Evolutionary conservation across 2,888 invertebrate genomes (phyloP).

Genomic region (Ellobium chinense): DNA sequence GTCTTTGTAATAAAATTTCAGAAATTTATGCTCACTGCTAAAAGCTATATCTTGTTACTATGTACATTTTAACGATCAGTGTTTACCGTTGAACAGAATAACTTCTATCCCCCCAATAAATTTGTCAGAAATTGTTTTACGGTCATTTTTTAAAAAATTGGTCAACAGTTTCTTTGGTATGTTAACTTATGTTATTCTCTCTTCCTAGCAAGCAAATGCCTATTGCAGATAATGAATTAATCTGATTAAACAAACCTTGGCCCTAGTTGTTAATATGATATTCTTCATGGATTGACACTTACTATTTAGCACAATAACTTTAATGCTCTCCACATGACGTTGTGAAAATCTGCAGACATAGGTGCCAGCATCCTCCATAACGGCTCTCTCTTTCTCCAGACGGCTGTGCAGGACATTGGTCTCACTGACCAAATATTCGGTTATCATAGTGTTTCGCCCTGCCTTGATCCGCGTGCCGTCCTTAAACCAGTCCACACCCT

Average conservation of each 20-base stretch:
- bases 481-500: slow-evolving; percentile 64
- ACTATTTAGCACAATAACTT: slow-evolving; percentile 68
- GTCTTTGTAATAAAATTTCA: too few species aligned
- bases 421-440: slow-evolving; percentile 53
- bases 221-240: too few species aligned
- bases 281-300: slow-evolving; percentile 53
- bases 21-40: too few species aligned
- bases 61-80: too few species aligned
- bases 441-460: slow-evolving; percentile 51
- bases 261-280: not conserved
- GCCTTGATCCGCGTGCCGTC: slow-evolving; percentile 58
- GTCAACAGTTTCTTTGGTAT: too few species aligned
- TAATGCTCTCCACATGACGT: slow-evolving; percentile 60
- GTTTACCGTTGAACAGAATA: too few species aligned
- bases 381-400: slow-evolving; percentile 56
- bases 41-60: too few species aligned
- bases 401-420: slow-evolving; percentile 59
- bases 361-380: slow-evolving; percentile 64
- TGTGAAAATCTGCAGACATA: slow-evolving; percentile 67
- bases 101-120: too few species aligned
- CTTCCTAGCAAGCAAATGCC: too few species aligned
- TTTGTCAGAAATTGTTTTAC: too few species aligned
- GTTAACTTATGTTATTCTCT: too few species aligned
- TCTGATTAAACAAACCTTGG: not conserved
- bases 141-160: too few species aligned